phyloP scores from a whole-genome alignment of 2,797 vertebrate species.

The Pseudochaenichthys georgianus region DNA sequence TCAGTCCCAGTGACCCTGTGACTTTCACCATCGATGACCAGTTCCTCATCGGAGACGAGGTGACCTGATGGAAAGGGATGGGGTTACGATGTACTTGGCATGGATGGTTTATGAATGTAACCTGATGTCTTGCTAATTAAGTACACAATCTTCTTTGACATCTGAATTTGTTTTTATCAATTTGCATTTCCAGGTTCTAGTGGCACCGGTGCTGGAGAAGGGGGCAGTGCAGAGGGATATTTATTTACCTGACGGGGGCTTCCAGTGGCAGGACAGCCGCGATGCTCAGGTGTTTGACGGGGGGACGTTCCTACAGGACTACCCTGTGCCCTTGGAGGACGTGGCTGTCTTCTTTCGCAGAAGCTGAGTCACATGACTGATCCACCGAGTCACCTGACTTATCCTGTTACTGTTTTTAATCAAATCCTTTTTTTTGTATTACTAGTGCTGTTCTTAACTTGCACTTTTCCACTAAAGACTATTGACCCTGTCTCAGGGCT shows the following conservation, averaged over 20 bases:
- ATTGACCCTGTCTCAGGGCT: constrained; percentile 78
- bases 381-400: constrained; percentile 48
- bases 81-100: constrained; percentile 34
- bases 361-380: constrained; percentile 65
- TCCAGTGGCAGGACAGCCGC: constrained; percentile 89
- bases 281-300: constrained; percentile 90
- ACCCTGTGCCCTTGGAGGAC: constrained; percentile 85
- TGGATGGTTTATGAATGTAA: constrained; percentile 33
- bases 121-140: constrained; percentile 45
- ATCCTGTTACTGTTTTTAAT: constrained; percentile 75
- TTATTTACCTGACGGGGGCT: constrained; percentile 89
- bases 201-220: constrained; percentile 91
- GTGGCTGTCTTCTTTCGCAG: constrained; percentile 88
- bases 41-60: constrained; percentile 94
- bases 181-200: constrained; percentile 85
- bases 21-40: constrained; percentile 91
- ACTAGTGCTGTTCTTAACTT: constrained; percentile 84
- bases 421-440: constrained; percentile 57
- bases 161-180: constrained; percentile 35
- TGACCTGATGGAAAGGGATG: constrained; percentile 62
- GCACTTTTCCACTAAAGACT: constrained; percentile 89
- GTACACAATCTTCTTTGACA: constrained; percentile 29
- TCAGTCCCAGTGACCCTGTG: constrained; percentile 86
- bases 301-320: constrained; percentile 88
- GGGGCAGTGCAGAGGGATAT: constrained; percentile 87